Base-by-base conservation (phyloP, 2,888 invertebrate species). In the Aelia acuminata region DNA sequence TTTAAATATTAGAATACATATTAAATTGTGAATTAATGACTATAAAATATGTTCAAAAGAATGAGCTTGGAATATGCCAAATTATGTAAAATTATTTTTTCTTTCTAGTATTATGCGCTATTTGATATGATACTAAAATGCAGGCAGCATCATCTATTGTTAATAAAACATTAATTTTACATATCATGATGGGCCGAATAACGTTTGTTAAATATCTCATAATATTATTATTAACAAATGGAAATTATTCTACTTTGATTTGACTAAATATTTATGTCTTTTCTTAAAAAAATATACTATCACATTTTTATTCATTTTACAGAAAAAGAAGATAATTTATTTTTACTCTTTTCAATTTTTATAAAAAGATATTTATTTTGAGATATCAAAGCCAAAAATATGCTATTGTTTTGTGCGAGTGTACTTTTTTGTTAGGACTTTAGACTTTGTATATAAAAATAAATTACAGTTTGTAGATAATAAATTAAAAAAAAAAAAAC, bases 401-500 rank as follows among this genome's bases (percentile, higher is more conserved):
- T 57, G 13, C 26, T 57, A 57, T 70, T 70, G 63, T 70, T 70
- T 70, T 70, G 63, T 15, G 63, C 63, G 35, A 35, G 63, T 70
- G 63, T 70, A 70, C 63, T 70, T 70, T 70, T 70, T 70, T 35
- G 35, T 35, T 80, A 47, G 1, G 22, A 80, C n/a, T 5, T 47
- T 22, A 39, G 3, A 80, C 43, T 4, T 43, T 80, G 43, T 80
- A 43, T 43, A 80, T 43, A 43, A 80, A n/a, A 43, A 80, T 22
- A 80, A 43, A 80, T 80, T 47, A 43, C n/a, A 43, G 13, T 43
- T 43, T 70, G 43, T 43, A 43, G 43, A 43, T 43, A 35, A 39
- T 80, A 80, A n/a, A 80, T 35, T 15, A 31, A 18, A 39, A 20
- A 63, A 26, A 70, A 70, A 35, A 18, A 43, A 80, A 22, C 39